phyloP scores from a whole-genome alignment of 2,888 invertebrate species.

The Drosophila rubida region DNA sequence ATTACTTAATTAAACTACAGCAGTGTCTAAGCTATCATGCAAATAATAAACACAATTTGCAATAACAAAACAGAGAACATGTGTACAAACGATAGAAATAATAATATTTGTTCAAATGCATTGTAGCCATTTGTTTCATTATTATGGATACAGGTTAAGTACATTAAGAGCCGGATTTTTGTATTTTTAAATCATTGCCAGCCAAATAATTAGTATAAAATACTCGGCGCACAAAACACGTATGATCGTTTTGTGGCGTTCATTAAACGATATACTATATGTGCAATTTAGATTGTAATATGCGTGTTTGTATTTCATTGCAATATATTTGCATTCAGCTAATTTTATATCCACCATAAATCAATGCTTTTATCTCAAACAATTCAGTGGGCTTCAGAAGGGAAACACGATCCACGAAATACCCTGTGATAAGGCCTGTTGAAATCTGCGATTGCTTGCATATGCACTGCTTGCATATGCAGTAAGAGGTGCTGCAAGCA shows the following conservation, averaged over 20 bases:
- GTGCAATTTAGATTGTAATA: background rate
- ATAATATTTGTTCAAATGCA: conserved; percentile 10
- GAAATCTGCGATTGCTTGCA: background rate
- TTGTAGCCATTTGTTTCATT: background rate
- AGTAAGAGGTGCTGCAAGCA: background rate
- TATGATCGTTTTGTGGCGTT: background rate
- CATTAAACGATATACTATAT: background rate
- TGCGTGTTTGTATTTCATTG: conserved; percentile 9
- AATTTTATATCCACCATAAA: conserved; percentile 14
- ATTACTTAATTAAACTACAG: background rate
- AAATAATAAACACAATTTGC: background rate
- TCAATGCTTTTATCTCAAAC: conserved; percentile 9
- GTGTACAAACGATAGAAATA: background rate
- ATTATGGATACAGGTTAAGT: conserved; percentile 10
- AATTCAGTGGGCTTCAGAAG: background rate
- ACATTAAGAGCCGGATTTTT: conserved; percentile 13
- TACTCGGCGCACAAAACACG: background rate
- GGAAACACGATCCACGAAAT: background rate
- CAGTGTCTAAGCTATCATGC: background rate
- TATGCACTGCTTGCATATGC: conserved; percentile 1
- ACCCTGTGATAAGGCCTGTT: background rate
- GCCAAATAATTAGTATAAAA: conserved; percentile 3
- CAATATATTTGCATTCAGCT: conserved; percentile 1
- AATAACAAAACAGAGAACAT: background rate
- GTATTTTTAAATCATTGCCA: conserved; percentile 8